Conservation (phyloP, 2,113 vertebrate species). For the Actenoides lindsayi region DNA sequence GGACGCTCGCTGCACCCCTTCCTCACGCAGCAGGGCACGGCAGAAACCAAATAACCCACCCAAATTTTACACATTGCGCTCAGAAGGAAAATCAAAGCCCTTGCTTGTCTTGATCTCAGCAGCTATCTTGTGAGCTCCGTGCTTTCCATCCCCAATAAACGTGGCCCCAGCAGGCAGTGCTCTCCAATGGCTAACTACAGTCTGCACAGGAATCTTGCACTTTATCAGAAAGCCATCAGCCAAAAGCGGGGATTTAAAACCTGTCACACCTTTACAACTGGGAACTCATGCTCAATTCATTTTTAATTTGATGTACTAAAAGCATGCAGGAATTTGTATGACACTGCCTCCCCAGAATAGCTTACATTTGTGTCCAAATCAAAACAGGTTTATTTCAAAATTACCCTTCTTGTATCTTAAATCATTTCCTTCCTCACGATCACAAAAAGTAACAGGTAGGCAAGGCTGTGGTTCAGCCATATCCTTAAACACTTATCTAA, state of each 20-base stretch:
- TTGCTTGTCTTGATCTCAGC: background rate
- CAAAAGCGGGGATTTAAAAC: background rate
- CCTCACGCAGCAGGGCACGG: background rate
- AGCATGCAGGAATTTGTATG: background rate
- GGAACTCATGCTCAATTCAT: background rate
- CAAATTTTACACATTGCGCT: background rate
- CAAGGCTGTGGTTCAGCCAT: background rate
- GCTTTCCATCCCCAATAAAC: background rate
- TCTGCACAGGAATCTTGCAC: background rate
- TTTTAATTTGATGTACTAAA: background rate
- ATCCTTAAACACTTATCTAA: background rate
- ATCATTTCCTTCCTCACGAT: background rate
- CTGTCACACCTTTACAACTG: accelerated
- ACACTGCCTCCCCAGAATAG: background rate
- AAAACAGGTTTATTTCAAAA: background rate
- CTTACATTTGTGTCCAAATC: background rate
- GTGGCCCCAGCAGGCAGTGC: background rate
- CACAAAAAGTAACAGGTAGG: background rate
- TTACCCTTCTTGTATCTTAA: background rate
- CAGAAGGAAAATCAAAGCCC: constrained; percentile 10
- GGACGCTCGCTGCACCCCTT: constrained; percentile 13
- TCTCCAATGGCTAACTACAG: background rate
- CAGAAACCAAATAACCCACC: constrained; percentile 31
- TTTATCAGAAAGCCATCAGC: background rate
- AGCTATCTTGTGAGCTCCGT: background rate